Conservation (phyloP, 2,888 invertebrate species). For the Drosophila neoperkinsi region DNA sequence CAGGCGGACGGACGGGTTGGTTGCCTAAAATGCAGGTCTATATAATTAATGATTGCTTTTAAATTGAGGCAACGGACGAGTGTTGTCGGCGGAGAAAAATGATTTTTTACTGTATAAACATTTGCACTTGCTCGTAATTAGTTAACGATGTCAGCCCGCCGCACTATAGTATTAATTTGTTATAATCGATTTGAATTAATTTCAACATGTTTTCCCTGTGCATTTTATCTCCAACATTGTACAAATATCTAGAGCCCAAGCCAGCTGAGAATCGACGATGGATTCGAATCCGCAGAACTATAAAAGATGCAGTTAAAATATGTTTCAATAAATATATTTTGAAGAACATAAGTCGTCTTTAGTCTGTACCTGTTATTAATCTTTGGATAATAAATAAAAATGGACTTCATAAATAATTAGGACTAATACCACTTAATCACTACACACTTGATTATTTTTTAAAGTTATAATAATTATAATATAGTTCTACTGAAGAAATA, state of each 20-base stretch:
- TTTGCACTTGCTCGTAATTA: slow-evolving; percentile 78
- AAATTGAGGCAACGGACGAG: slow-evolving; percentile 77
- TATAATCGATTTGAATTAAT: slow-evolving; percentile 78
- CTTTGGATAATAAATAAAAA: not conserved
- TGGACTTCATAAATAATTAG: not conserved
- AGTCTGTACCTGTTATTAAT: not conserved
- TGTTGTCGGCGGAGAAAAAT: slow-evolving; percentile 62
- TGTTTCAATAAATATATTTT: not conserved
- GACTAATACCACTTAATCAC: not conserved
- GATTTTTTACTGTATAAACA: slow-evolving; percentile 66
- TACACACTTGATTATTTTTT: not conserved
- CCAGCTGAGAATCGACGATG: not conserved
- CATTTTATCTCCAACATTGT: slow-evolving; percentile 7
- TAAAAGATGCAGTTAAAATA: not conserved
- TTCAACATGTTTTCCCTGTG: slow-evolving; percentile 50
- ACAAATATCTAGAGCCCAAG: not conserved
- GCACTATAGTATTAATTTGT: slow-evolving; percentile 72
- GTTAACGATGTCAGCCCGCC: slow-evolving; percentile 57
- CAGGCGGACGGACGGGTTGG: not conserved
- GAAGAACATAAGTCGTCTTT: not conserved
- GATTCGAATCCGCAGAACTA: not conserved
- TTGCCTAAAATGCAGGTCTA: slow-evolving; percentile 63
- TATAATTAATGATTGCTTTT: slow-evolving; percentile 84
- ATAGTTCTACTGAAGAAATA: not conserved
- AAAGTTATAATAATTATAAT: not conserved